Evolutionary conservation across 2,797 vertebrate species (phyloP).

Genomic region (Rhinoraja longicauda): DNA sequence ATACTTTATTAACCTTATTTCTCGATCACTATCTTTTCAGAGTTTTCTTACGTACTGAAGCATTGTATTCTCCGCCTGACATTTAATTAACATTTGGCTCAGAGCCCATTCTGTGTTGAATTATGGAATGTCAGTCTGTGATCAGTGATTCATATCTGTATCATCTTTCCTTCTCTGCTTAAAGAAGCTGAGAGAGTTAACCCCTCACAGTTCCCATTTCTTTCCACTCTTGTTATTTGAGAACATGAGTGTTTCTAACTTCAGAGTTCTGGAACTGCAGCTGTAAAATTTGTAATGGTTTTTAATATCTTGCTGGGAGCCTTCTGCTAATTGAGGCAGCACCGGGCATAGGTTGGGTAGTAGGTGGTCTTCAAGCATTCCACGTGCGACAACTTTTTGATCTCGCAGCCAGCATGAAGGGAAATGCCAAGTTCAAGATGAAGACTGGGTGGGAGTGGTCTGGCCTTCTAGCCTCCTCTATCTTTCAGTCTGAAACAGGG

Average conservation of each 20-base stretch:
- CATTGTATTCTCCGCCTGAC: conserved; percentile 6
- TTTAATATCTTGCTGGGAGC: not conserved
- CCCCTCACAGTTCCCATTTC: not conserved
- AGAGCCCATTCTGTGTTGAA: not conserved
- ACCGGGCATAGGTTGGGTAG: not conserved
- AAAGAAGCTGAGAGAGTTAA: not conserved
- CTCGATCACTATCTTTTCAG: conserved; percentile 28
- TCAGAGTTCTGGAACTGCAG: not conserved
- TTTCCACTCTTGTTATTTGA: not conserved
- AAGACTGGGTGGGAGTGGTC: not conserved
- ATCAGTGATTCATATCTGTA: conserved; percentile 24
- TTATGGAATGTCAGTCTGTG: conserved; percentile 14
- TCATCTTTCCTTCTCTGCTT: conserved; percentile 3
- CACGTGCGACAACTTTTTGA: not conserved
- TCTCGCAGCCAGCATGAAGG: not conserved
- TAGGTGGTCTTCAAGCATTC: not conserved
- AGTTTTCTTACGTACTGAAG: not conserved
- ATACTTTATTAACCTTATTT: conserved; percentile 33
- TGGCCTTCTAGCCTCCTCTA: too few species aligned
- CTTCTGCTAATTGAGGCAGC: not conserved
- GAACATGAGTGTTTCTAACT: not conserved
- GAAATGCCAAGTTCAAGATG: not conserved
- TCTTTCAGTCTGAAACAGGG: too few species aligned
- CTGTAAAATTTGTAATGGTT: not conserved
- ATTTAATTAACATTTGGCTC: conserved; percentile 33